Evolutionary conservation across 1,140 invertebrate species (phyloP), one percentile per base, ranked within the genome.

Genomic region (Leptopilina boulardi): DNA sequence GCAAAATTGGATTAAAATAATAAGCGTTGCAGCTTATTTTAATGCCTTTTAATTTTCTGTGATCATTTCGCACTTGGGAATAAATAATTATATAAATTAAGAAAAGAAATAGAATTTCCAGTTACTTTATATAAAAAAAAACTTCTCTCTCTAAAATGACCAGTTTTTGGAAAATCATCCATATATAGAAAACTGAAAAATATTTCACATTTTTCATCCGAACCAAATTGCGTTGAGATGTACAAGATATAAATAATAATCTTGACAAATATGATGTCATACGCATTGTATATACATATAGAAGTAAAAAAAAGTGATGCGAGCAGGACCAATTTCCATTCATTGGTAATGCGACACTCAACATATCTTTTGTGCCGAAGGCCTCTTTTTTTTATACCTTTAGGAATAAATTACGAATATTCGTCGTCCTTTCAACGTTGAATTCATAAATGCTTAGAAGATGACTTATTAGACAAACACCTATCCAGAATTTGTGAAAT

Each of bases 251-350:
- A 10, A 30, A 10, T 30, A 66, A 30, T 66, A 66, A 66, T 66
- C 59, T 66, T 66, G 23, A 66, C 59, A 66, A 30, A 66, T 34
- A 30, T 66, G 26, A 66, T 66, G 26, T 66, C 59, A 66, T 21
- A 23, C 13, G 59, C 3, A 8, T 13, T 66, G 4, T 13, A 19
- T 18, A 19, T 2, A 21, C 5, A 18, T n/a, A n/a, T n/a, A 30
- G 26, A 30, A 66, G 11, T 15, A 30, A 15, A 26, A 66, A 66
- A 66, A n/a, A 30, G 23, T n/a, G n/a, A 13, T 26, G 11, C 56
- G 56, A 23, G 59, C n/a, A 30, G 59, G 59, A 66, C 59, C 59
- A 66, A 66, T 30, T 66, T 66, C 59, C 15, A 66, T 66, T 66
- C 59, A 66, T 6, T 11, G 59, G 11, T 38, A n/a, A 66, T 30